phyloP scores from a whole-genome alignment of 2,113 vertebrate species.

The Lontra canadensis region DNA sequence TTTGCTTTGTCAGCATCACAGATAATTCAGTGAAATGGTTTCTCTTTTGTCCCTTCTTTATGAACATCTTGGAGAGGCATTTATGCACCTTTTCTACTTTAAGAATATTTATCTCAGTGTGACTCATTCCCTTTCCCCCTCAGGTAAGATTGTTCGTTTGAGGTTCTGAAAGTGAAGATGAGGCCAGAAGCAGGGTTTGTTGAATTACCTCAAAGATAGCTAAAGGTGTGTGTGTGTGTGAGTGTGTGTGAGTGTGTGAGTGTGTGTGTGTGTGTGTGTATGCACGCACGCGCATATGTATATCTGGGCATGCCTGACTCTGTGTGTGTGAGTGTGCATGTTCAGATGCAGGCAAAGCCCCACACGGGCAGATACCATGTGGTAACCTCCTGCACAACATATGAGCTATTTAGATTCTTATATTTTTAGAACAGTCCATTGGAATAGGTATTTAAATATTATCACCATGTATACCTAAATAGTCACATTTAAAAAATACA shows the following conservation, averaged over 20 bases:
- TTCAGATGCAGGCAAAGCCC: neutral
- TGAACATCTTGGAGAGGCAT: neutral
- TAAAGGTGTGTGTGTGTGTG: neutral
- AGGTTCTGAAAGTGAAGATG: neutral
- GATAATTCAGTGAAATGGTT: neutral
- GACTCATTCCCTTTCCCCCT: neutral
- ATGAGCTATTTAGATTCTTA: neutral
- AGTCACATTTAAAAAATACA: conserved; percentile 12
- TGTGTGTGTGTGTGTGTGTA: rapidly evolving
- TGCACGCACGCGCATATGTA: rapidly evolving
- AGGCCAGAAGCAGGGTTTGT: neutral
- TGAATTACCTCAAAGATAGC: neutral
- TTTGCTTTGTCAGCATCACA: neutral
- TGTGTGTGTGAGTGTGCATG: neutral
- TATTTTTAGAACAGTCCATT: neutral
- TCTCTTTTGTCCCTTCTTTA: neutral
- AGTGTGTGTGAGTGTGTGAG: neutral
- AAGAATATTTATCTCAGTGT: neutral
- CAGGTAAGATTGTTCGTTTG: neutral
- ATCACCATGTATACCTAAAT: neutral
- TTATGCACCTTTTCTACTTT: neutral
- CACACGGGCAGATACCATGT: too few relatives aligned
- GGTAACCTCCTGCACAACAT: neutral
- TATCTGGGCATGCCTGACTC: neutral
- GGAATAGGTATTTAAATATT: neutral